These are phyloP conservation scores for Diarsia mendica DNA, from an alignment of 2,888 invertebrate species.

Conservation along the genomic window DNA sequence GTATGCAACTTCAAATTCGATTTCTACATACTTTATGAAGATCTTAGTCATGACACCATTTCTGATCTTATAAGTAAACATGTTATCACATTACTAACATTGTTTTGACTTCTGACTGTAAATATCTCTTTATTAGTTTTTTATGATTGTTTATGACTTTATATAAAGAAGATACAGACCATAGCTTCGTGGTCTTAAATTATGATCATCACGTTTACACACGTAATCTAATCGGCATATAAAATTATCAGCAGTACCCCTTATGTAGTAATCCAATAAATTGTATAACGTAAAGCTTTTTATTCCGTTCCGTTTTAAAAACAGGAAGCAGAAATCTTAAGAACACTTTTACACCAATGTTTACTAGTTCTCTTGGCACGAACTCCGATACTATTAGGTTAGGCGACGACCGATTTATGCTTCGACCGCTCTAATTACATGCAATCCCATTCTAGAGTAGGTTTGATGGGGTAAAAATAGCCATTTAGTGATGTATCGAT, in stretches of 20 bases:
- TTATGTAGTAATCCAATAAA: constrained; percentile 66
- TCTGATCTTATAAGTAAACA: constrained; percentile 1
- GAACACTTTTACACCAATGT: constrained; percentile 75
- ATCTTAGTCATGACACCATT: background rate
- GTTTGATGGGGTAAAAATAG: constrained; percentile 75
- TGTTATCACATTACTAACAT: background rate
- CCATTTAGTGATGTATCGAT: constrained; percentile 70
- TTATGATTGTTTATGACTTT: constrained; percentile 19
- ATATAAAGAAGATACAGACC: constrained; percentile 24
- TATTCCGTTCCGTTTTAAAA: constrained; percentile 72
- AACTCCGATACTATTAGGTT: constrained; percentile 77
- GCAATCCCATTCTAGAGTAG: constrained; percentile 76
- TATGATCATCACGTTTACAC: constrained; percentile 43
- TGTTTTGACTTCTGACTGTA: constrained; percentile 30
- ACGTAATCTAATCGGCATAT: constrained; percentile 50
- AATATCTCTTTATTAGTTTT: constrained; percentile 22
- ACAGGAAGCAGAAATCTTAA: constrained; percentile 74
- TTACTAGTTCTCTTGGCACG: constrained; percentile 82
- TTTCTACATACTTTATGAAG: background rate
- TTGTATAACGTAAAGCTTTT: constrained; percentile 76
- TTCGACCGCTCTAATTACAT: constrained; percentile 79
- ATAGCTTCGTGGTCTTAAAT: constrained; percentile 44
- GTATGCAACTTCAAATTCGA: background rate
- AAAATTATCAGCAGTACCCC: constrained; percentile 70
- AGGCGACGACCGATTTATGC: constrained; percentile 82